Base-by-base conservation (phyloP, 2,113 vertebrate genomes). In the Phalacrocorax brasilianus region DNA sequence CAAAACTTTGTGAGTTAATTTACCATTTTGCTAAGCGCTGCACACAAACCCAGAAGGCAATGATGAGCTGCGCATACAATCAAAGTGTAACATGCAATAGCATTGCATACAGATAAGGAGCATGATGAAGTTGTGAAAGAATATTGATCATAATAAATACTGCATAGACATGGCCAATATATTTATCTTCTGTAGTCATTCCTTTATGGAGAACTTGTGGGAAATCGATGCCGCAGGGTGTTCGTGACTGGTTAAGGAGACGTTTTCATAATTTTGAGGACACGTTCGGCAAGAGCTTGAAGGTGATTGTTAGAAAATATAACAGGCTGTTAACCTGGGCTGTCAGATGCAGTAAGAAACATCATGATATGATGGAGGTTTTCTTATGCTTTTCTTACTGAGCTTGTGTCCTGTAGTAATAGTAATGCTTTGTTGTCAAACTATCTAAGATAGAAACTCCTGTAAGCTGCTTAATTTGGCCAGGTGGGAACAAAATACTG, bases 11-110 rank as follows among this genome's bases (percentile, higher is more conserved):
- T 33, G 45, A 70, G 22, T 35, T 66, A 70, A 23, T 58, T 84
- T 66, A 52, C 21, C 44, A 4, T 47, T 88, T 73, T 42, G 4
- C 5, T 28, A 26, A 42, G 14, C 55, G 42, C 53, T 76, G 23
- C 10, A 28, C 40, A 22, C 42, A 67, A 86, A 47, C 17, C 9
- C 55, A 74, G 61, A 45, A 78, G 15, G 17, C 4, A 3, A 20
- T 2, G 11, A 42, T 63, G n/a, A 42, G 33, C 56, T 35, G 10
- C 0, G 0, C 14, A 12, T 10, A 13, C 26, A 77, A 52, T 14
- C 12, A 9, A 58, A 74, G 56, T 50, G 22, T 23, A 33, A 55
- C 5, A 17, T 28, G 24, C 3, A 13, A 23, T 4, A 32, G 17
- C 4, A 6, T 15, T 58, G n/a, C 8, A 14, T 49, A 56, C 7